Evolutionary conservation across 1,140 invertebrate genomes (phyloP), one percentile per base, ranked within the genome.

Genomic region (Ooceraea biroi): DNA sequence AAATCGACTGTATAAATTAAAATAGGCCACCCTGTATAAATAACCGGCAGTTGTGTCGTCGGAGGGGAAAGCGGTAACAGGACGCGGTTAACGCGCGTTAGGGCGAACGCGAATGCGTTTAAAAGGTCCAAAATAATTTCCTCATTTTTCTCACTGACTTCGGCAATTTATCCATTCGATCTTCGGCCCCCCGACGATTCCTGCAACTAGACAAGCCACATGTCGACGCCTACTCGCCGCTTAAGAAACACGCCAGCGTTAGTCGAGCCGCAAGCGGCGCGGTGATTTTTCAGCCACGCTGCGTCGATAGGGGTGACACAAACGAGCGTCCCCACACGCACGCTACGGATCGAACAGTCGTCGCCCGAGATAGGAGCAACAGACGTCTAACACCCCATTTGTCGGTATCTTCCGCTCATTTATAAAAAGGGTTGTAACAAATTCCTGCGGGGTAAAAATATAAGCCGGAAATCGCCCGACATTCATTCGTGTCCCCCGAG

Each of bases 301-400:
- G n/a, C 69, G 73, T 76, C 89, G 87, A 90, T 89, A 89, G 83
- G 77, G 86, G 85, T 89, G 89, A 86, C 90, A 80, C 66, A 50
- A 86, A 17, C 25, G 27, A 71, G 65, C 30, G 63, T 84, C 46
- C 46, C 52, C 84, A 73, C 58, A 87, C 83, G 88, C 44, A 19
- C 41, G 58, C 73, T 7, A 74, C 50, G 83, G 63, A 85, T 44
- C 52, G 46, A 76, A n/a, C 55, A 57, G 44, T 58, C 72, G 55
- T 85, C 63, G 30, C 73, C 48, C n/a, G 25, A 82, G 76, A 82
- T 80, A 61, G n/a, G 50, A 68, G 77, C 22, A 83, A 68, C 86
- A 63, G 69, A 60, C 72, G 68, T 83, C 83, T 85, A 90, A 85
- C 87, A 89, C 85, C 83, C 72, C 87, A 88, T 91, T 91, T 91